Evolutionary conservation across 1,140 invertebrate genomes (phyloP), one percentile per base, ranked within the genome.

Genomic region (Rhopalosiphum maidis): DNA sequence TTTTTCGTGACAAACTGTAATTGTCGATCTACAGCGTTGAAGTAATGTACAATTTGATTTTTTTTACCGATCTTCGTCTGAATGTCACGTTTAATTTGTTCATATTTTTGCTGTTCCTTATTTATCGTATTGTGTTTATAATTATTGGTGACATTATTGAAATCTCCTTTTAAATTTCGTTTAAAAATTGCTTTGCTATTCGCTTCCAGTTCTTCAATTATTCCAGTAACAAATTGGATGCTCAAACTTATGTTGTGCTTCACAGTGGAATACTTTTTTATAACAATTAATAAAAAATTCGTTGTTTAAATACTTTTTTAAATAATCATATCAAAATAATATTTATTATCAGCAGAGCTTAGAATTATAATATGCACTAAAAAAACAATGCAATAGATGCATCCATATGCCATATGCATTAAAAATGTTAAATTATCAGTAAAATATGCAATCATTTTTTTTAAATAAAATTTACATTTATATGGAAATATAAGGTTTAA

Each of bases 1-100:
- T 89, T 89, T 25, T 37, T 55, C 48, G 55, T 55, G 7, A 22
- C 21, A 35, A 54, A 55, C 11, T 37, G 88, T 37, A 89, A 89
- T 15, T 89, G 48, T 55, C 35, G 88, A 30, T 89, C 88, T 23
- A 89, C 35, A 21, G 25, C 35, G 22, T 89, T 15, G 51, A 89
- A 89, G 37, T 89, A 89, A 89, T 30, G 88, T 55, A 55, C 51
- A 23, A 55, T 55, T 55, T 55, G 88, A 55, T 55, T 37, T 54
- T 37, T 89, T 55, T 15, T 54, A 0, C 11, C 2, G 23, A 35
- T 55, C 11, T 55, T 89, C 0, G 22, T 48, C 88, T 55, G 48
- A 1, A 89, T 23, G 8, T 55, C 88, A 5, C 18, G 8, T 55
- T 89, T 55, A 35, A 55, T 89, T 89, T 55, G n/a, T 55, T 89